A percentile compares a stretch with the other conserved stretches of the same genome.
Conservation (phyloP, 1,140 invertebrate species). For the Drosophila guanche region DNA sequence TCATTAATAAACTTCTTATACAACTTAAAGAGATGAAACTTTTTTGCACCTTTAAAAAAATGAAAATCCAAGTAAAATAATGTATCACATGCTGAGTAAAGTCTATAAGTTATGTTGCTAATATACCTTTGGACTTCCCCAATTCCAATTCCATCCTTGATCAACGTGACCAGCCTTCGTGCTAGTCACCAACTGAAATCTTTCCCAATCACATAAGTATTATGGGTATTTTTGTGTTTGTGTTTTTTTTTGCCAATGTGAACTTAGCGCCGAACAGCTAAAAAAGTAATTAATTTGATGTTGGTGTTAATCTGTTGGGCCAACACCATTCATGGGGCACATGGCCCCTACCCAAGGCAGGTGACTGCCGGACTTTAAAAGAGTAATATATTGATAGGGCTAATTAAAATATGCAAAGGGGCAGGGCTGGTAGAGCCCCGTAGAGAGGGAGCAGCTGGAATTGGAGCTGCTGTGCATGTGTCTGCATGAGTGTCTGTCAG, state of each 20-base stretch:
- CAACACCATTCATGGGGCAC: constrained; percentile 65
- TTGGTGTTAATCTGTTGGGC: constrained; percentile 63
- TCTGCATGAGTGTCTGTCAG: no score
- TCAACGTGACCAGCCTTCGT: constrained; percentile 18
- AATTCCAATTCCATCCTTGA: constrained; percentile 30
- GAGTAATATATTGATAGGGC: constrained; percentile 52
- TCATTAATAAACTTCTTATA: no score
- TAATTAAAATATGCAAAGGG: constrained; percentile 67
- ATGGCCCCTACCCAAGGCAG: constrained; percentile 44
- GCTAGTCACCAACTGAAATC: constrained; percentile 21
- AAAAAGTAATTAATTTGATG: constrained; percentile 68
- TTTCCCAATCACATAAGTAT: constrained; percentile 37
- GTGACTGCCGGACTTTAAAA: constrained; percentile 1
- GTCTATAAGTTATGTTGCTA: neutral
- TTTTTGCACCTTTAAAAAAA: no score
- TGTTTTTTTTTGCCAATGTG: constrained; percentile 47
- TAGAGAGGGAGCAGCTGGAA: constrained; percentile 5
- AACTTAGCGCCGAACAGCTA: constrained; percentile 59
- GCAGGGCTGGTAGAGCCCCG: constrained; percentile 12
- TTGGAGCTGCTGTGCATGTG: constrained; percentile 11
- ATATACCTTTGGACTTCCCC: constrained; percentile 29
- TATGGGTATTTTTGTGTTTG: constrained; percentile 7
- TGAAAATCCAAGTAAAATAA: no score
- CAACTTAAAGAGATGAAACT: no score
- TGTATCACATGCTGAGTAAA: no score